Evolutionary conservation across 2,797 vertebrate genomes (phyloP), one percentile per base, ranked within the genome.

Genomic region (Leptatherina wallacei): DNA sequence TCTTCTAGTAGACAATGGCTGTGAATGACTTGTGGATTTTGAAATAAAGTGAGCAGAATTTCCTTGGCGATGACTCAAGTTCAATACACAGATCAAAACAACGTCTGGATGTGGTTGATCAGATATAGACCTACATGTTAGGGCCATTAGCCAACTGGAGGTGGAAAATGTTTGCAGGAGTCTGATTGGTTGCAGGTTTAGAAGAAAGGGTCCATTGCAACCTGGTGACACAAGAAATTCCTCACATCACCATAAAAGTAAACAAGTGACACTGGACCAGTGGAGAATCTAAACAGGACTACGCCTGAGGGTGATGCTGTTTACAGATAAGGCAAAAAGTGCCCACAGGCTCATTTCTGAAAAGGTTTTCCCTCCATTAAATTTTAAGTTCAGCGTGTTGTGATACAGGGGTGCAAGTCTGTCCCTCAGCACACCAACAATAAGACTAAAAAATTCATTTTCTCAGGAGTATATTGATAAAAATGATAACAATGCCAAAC

Each of bases 221-320:
- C 85, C 85, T 83, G 76, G 65, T 78, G 65, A 81, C 82, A 79
- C 77, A 57, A 79, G 42, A 82, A 76, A 91, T 90, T 90, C 85
- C 75, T 87, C 78, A 82, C 83, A 55, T 68, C 30, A 57, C 44
- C 82, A 85, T 80, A 70, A 88, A 67, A 69, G 80, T 85, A 89
- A 91, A 92, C 78, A 89, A 77, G 71, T 64, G 60, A n/a, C 73
- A 33, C 32, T 40, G 66, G 76, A 69, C 27, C 72, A 65, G 62
- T 10, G 44, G 74, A 52, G 64, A 60, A 65, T 74, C 58, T 30
- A 60, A 73, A 77, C 69, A 77, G 64, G 76, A 56, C 77, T 33
- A 10, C 4, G 56, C 61, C 77, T 73, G 72, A 11, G 57, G 77
- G 61, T 14, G 68, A 82, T 68, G 60, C 66, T 73, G 75, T 84